Base-by-base conservation (phyloP, 1,140 invertebrate species). In the Pollicipes pollicipes region DNA sequence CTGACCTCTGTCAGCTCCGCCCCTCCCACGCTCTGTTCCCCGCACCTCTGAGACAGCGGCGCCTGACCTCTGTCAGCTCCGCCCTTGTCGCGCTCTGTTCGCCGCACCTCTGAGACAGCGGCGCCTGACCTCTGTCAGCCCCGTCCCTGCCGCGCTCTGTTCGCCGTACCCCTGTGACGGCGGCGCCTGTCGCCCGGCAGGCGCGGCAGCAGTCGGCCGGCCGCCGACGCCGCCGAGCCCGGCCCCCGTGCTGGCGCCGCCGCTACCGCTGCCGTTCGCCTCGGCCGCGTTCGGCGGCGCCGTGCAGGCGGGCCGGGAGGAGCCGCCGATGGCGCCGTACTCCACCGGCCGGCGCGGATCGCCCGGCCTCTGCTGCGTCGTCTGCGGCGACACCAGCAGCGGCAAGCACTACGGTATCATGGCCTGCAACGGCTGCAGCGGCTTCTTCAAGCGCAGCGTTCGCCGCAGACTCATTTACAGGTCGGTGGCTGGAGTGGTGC, bases 401-500 rank as follows among this genome's bases (percentile, higher is more conserved):
- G 96, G 96, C 0, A 98, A 98, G 78, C 95, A 98, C 80, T 98
- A 97, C 79, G 96, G 96, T 0, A 98, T 98, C 73, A 84, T 98
- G n/a, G 96, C 95, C 0, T 98, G 97, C 80, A 98, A 99, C 77
- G 97, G 97, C 0, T 99, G 97, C 83, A 95, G 91, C 68, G 97
- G 96, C 3, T 99, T 99, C 83, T 99, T 99, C 84, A 99, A 99
- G 78, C 81, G 97, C 73, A 96, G 93, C 74, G 97, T 99, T 31
- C 83, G 97, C 45, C 85, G 96, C 74, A 96, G 97, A 82, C 85
- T 99, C 66, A 98, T 98, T 74, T 99, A 99, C 83, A 91, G 95
- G 95, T 96, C n/a, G n/a, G n/a, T n/a, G n/a, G n/a, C n/a, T n/a
- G n/a, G n/a, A n/a, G n/a, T n/a, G n/a, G n/a, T n/a, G n/a, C n/a